Conservation (phyloP, 1,140 invertebrate species). For the Acyrthosiphon pisum region DNA sequence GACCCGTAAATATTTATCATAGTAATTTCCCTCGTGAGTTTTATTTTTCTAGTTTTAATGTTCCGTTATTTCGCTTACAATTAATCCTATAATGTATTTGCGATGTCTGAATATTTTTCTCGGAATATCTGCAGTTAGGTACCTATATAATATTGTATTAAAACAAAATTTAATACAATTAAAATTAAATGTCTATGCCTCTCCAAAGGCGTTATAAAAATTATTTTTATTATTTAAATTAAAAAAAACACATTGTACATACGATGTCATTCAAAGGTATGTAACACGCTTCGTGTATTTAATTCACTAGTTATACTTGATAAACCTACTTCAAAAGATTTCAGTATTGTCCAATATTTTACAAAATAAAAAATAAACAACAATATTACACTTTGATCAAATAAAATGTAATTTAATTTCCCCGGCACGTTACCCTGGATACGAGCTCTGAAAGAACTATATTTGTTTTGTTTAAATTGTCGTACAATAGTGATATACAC, state of each 20-base stretch:
- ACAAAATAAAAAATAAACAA: not conserved
- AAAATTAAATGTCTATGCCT: not conserved
- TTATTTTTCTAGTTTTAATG: not conserved
- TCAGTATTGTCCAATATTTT: not conserved
- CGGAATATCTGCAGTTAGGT: not conserved
- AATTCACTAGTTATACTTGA: not conserved
- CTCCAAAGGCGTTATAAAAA: not conserved
- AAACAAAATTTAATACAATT: not conserved
- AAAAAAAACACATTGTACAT: not conserved
- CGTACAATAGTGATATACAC: not conserved
- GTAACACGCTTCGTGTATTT: not conserved
- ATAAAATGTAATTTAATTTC: not conserved
- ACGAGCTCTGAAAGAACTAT: not conserved
- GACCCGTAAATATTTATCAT: not conserved
- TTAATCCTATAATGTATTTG: not conserved
- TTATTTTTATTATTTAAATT: not conserved
- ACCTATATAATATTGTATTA: not conserved
- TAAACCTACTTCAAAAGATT: not conserved
- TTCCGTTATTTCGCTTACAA: not conserved
- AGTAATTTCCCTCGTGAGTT: not conserved
- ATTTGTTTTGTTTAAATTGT: not conserved
- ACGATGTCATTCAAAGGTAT: not conserved
- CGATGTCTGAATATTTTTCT: not conserved
- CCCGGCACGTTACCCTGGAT: not conserved
- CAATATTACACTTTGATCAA: not conserved